phyloP scores from a whole-genome alignment of 1,140 invertebrate species.

The Argopecten irradians region DNA sequence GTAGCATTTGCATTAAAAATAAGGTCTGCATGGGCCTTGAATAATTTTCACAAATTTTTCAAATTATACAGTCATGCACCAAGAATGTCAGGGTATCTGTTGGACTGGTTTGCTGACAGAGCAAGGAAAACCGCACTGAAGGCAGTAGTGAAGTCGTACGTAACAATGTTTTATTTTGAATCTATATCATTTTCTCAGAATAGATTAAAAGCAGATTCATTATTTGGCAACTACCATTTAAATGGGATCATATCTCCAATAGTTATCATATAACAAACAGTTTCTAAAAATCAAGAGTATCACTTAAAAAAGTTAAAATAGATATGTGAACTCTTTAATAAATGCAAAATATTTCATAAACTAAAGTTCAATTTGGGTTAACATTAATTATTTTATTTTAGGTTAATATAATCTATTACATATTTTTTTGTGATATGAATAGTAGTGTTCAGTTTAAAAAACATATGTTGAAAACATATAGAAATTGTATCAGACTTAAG shows the following conservation, averaged over 20 bases:
- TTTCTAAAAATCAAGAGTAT: too few species aligned
- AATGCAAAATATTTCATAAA: too few species aligned
- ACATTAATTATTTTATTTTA: background rate
- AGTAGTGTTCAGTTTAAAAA: background rate
- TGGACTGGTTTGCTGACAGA: slow-evolving; percentile 97
- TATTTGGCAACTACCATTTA: background rate
- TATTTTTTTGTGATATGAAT: too few species aligned
- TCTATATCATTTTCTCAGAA: background rate
- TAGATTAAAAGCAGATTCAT: background rate
- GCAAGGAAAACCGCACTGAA: slow-evolving; percentile 94
- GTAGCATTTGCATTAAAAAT: slow-evolving; percentile 92
- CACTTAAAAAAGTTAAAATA: too few species aligned
- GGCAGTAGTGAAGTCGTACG: slow-evolving; percentile 97
- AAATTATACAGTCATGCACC: slow-evolving; percentile 91
- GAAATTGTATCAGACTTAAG: too few species aligned
- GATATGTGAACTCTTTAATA: too few species aligned
- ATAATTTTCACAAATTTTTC: slow-evolving; percentile 95
- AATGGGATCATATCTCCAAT: slow-evolving; percentile 15
- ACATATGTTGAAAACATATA: too few species aligned
- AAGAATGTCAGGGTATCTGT: slow-evolving; percentile 95
- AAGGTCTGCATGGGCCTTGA: slow-evolving; percentile 91
- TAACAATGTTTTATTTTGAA: slow-evolving; percentile 74
- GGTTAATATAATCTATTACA: background rate
- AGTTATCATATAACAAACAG: too few species aligned
- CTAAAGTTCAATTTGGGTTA: too few species aligned